These are phyloP conservation scores for Stichopus horrens DNA, from an alignment of 53 echinoderm and acorn worm species.

Conservation along the genomic window DNA sequence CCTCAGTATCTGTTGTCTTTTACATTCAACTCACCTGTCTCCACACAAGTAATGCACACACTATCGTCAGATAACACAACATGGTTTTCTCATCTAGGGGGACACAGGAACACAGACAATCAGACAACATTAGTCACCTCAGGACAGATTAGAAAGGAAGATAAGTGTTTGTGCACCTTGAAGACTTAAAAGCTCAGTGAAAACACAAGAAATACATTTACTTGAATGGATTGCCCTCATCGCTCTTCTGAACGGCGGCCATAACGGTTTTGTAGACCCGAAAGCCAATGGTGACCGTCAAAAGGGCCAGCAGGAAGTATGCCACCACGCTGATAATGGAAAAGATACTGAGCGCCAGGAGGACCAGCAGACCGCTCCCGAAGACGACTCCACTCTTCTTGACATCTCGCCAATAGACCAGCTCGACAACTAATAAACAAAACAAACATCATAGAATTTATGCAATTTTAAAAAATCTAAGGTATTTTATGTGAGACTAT, in stretches of 20 bases:
- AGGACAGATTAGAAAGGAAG: too few relatives aligned
- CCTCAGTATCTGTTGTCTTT: too few relatives aligned
- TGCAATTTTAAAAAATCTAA: too few relatives aligned
- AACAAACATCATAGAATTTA: background rate
- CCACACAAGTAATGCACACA: too few relatives aligned
- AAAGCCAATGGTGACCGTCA: conserved; percentile 99
- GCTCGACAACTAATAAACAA: conserved; percentile 75
- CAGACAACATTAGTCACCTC: too few relatives aligned
- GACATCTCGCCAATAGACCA: conserved; percentile 94
- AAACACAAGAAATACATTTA: conserved; percentile 53
- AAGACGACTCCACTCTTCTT: conserved; percentile 94
- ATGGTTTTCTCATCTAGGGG: too few relatives aligned
- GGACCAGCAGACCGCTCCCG: conserved; percentile 77
- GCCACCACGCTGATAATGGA: conserved; percentile 99
- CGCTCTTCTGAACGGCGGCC: conserved; percentile 97
- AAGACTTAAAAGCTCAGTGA: background rate
- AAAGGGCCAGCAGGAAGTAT: conserved; percentile 85
- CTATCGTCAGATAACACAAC: too few relatives aligned
- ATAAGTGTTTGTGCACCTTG: too few relatives aligned
- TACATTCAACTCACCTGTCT: too few relatives aligned
- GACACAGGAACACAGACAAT: too few relatives aligned
- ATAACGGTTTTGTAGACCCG: conserved; percentile 98
- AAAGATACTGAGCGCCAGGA: conserved; percentile 85
- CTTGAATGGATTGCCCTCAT: conserved; percentile 99
- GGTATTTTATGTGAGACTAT: too few relatives aligned